These are phyloP conservation scores for Zaprionus vittiger DNA, from an alignment of 1,140 invertebrate species.

Conservation along the genomic window DNA sequence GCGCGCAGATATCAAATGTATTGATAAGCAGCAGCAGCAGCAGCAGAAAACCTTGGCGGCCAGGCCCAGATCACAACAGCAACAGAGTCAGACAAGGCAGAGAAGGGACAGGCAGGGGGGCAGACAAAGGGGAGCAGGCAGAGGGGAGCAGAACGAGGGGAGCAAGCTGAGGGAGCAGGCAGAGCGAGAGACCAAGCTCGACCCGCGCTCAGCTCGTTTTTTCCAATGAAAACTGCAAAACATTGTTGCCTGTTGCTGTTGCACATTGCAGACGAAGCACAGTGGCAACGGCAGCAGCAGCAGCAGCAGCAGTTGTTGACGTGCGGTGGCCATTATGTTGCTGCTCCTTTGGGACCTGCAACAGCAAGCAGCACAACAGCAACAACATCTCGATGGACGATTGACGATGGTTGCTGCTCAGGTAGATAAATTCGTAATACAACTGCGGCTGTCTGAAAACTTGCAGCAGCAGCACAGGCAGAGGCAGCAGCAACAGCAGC, in stretches of 20 bases:
- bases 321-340: slow-evolving; percentile 79
- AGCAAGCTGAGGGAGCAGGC: too few relatives aligned
- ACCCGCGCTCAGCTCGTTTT: slow-evolving; percentile 24
- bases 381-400: slow-evolving; percentile 66
- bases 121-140: too few relatives aligned
- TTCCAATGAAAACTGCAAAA: slow-evolving; percentile 73
- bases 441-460: slow-evolving; percentile 61
- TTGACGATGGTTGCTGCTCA: slow-evolving; percentile 79
- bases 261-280: slow-evolving; percentile 33
- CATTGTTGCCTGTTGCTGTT: slow-evolving; percentile 47
- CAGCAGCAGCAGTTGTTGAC: slow-evolving; percentile 41
- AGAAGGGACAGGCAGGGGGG: neutral
- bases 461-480: slow-evolving; percentile 25
- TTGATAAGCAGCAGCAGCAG: slow-evolving; percentile 62
- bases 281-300: slow-evolving; percentile 35
- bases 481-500: neutral
- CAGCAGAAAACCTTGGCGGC: slow-evolving; percentile 53
- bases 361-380: slow-evolving; percentile 40
- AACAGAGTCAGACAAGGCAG: neutral
- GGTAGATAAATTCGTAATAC: slow-evolving; percentile 81
- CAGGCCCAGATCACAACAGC: slow-evolving; percentile 10
- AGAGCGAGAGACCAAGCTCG: neutral
- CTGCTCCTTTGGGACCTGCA: slow-evolving; percentile 54
- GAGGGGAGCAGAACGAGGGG: too few relatives aligned
- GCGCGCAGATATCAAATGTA: slow-evolving; percentile 75